These are phyloP conservation scores for Cheilosia impressa DNA, from an alignment of 2,888 invertebrate genomes.

Conservation along the genomic window DNA sequence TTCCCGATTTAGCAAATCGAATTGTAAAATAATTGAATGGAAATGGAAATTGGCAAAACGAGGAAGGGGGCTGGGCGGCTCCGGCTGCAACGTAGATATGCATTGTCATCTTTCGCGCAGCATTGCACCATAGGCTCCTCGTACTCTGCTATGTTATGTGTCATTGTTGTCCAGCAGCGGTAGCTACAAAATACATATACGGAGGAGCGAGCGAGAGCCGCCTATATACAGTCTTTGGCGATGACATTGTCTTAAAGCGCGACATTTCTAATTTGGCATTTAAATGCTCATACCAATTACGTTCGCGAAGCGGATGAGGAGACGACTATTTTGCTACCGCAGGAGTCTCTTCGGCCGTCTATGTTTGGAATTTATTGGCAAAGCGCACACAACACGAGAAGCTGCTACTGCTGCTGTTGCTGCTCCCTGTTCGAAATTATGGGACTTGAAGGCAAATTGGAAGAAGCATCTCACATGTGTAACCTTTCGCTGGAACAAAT, in stretches of 20 bases:
- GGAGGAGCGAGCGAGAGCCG: conserved; percentile 19
- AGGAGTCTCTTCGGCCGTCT: conserved; percentile 43
- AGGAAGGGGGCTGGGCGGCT: conserved; percentile 7
- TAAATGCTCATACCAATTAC: conserved; percentile 77
- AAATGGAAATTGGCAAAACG: conserved; percentile 76
- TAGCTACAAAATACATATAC: conserved; percentile 10
- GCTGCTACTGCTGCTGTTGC: conserved; percentile 30
- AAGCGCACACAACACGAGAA: conserved; percentile 58
- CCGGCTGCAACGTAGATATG: conserved; percentile 30
- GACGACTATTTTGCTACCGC: conserved; percentile 65
- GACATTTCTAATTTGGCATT: conserved; percentile 78
- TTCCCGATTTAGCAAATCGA: conserved; percentile 77
- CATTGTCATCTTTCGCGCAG: conserved; percentile 70
- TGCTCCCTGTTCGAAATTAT: conserved; percentile 65
- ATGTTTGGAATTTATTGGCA: conserved; percentile 73
- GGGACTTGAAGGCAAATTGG: conserved; percentile 74
- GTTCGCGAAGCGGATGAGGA: conserved; percentile 68
- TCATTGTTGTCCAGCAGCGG: conserved; percentile 70
- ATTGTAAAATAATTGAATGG: conserved; percentile 77
- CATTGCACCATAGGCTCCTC: conserved; percentile 8
- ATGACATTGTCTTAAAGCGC: conserved; percentile 78
- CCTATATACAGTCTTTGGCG: conserved; percentile 65
- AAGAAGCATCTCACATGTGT: conserved; percentile 75
- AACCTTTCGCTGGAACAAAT: conserved; percentile 74
- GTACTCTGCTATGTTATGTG: conserved; percentile 62